phyloP scores from a whole-genome alignment of 1,140 invertebrate species.

The Antheraea pernyi region DNA sequence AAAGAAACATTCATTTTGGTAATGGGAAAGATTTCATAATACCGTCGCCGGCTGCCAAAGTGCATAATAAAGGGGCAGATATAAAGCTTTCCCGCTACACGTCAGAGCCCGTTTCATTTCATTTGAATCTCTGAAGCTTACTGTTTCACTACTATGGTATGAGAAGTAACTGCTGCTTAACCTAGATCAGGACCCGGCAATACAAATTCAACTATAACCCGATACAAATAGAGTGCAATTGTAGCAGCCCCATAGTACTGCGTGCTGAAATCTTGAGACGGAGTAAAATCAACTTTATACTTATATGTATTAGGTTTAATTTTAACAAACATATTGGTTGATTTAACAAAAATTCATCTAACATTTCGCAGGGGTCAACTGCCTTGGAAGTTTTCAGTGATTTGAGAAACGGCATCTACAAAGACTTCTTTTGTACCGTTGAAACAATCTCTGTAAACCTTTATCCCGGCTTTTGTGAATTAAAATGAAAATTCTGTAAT shows the following conservation, averaged over 20 bases:
- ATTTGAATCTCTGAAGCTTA: conserved; percentile 20
- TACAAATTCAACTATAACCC: conserved; percentile 11
- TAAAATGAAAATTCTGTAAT: background rate
- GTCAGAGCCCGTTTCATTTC: conserved; percentile 16
- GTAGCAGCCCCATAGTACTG: background rate
- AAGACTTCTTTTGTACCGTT: background rate
- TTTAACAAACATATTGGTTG: background rate
- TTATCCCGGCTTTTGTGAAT: background rate
- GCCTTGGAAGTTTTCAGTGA: conserved; percentile 10
- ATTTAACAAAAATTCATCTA: background rate
- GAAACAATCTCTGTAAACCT: background rate
- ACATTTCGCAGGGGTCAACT: conserved; percentile 6
- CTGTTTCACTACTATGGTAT: conserved; percentile 18
- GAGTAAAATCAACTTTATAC: background rate
- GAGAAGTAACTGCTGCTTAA: conserved; percentile 39
- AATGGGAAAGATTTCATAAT: background rate
- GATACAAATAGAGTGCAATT: background rate
- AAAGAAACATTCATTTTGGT: background rate
- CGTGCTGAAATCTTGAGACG: background rate
- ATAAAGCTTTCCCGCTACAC: conserved; percentile 8
- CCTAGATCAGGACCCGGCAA: conserved; percentile 24
- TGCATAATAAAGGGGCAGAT: conserved; percentile 3
- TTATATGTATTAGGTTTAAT: background rate
- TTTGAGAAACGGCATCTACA: conserved; percentile 2
- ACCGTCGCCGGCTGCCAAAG: background rate